Percentiles rank a stretch among this genome's conserved stretches.
Evolutionary conservation across 2,888 invertebrate species (phyloP).

Genomic region (Stenolophus ochropezus): DNA sequence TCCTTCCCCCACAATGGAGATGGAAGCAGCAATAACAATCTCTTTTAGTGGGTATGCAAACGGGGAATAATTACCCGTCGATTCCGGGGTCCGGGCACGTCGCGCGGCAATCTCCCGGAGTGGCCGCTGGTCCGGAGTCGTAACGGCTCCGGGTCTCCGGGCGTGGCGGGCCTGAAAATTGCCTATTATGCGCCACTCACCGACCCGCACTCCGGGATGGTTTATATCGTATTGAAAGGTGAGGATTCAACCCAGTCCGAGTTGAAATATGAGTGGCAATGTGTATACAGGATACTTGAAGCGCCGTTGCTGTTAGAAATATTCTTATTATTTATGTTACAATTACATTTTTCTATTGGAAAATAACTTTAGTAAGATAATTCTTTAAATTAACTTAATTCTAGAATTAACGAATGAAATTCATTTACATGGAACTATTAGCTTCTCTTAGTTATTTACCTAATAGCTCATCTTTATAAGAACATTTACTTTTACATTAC

Average conservation of each 20-base stretch:
- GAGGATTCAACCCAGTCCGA: neutral
- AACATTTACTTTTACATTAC: too few relatives aligned
- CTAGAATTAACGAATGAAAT: too few relatives aligned
- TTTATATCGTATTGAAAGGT: neutral
- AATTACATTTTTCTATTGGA: too few relatives aligned
- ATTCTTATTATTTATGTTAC: too few relatives aligned
- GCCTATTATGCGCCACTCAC: slow-evolving; percentile 54
- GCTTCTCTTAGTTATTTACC: too few relatives aligned
- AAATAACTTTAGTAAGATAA: too few relatives aligned
- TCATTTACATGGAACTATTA: too few relatives aligned
- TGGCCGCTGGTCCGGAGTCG: slow-evolving; percentile 30
- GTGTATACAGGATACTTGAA: too few relatives aligned
- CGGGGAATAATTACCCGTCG: slow-evolving; percentile 25
- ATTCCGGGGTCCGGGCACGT: slow-evolving; percentile 46
- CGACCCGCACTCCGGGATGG: neutral
- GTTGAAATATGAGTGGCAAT: neutral
- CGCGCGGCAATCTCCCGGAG: slow-evolving; percentile 50
- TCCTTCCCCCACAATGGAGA: neutral
- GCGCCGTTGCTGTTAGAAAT: too few relatives aligned
- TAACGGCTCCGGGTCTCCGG: slow-evolving; percentile 44
- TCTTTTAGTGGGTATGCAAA: slow-evolving; percentile 18
- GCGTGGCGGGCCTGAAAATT: slow-evolving; percentile 55
- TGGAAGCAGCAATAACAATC: neutral
- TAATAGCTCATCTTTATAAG: too few relatives aligned
- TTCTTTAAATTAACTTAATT: too few relatives aligned